Conservation (phyloP, 2,888 invertebrate species). For the Sialis fuliginosa region DNA sequence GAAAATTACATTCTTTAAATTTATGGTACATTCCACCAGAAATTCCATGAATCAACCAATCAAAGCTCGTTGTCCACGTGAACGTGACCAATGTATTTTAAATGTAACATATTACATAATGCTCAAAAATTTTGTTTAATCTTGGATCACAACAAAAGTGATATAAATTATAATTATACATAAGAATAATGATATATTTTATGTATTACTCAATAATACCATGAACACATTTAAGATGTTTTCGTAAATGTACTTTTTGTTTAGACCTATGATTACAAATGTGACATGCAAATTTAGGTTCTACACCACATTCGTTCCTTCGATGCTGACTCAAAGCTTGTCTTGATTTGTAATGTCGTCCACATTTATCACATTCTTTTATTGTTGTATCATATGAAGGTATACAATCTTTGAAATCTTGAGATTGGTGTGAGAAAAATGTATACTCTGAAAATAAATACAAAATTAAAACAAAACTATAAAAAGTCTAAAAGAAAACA, state of each 20-base stretch:
- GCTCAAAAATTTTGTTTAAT: no score
- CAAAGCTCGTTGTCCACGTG: no score
- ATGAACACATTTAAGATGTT: not conserved
- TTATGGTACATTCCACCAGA: no score
- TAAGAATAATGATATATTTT: not conserved
- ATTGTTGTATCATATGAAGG: not conserved
- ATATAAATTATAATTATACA: not conserved
- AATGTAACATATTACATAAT: no score
- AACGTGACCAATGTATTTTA: no score
- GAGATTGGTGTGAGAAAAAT: not conserved
- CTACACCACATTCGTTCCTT: constrained; percentile 15
- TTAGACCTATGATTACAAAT: not conserved
- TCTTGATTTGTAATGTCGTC: constrained; percentile 7
- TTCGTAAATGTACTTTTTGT: not conserved
- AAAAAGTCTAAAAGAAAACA: no score
- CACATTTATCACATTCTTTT: constrained; percentile 36
- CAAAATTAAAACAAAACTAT: no score
- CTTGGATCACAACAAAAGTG: no score
- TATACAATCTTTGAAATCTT: not conserved
- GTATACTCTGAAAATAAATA: not conserved
- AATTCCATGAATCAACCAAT: no score
- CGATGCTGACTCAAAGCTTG: constrained; percentile 12
- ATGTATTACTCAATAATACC: not conserved
- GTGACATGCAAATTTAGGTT: constrained; percentile 12
- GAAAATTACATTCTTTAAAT: no score